These are phyloP conservation scores for Scarus forsteni DNA, from an alignment of 2,797 vertebrate species.

Conservation along the genomic window DNA sequence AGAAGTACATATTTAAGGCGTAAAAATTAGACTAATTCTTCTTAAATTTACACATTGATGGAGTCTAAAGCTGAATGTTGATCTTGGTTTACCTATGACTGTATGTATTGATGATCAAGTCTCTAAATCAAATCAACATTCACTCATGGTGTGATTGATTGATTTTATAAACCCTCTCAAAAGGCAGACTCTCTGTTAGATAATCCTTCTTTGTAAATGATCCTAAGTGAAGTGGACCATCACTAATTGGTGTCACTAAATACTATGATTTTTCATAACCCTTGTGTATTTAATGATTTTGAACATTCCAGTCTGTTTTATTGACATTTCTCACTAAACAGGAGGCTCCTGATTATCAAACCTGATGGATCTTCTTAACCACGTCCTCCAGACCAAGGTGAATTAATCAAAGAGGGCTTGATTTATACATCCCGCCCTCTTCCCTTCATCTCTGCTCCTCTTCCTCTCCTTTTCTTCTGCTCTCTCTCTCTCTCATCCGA, in stretches of 20 bases:
- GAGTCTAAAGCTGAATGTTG: too few species aligned
- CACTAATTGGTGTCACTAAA: constrained; percentile 71
- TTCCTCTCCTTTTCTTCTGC: constrained; percentile 37
- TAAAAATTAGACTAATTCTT: too few species aligned
- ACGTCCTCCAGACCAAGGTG: constrained; percentile 80
- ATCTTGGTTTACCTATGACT: too few species aligned
- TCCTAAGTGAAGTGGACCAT: constrained; percentile 64
- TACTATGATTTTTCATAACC: constrained; percentile 65
- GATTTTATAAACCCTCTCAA: constrained; percentile 35
- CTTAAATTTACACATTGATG: too few species aligned
- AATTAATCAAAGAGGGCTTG: constrained; percentile 84
- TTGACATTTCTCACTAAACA: constrained; percentile 76
- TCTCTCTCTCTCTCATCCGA: constrained; percentile 62
- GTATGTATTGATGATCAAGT: neutral
- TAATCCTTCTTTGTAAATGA: constrained; percentile 60
- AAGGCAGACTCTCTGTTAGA: constrained; percentile 38
- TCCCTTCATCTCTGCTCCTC: constrained; percentile 22
- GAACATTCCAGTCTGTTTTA: constrained; percentile 64
- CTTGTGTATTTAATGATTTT: constrained; percentile 63
- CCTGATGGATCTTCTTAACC: constrained; percentile 82
- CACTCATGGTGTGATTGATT: constrained; percentile 46
- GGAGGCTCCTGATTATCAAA: constrained; percentile 74
- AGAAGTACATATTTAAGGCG: too few species aligned
- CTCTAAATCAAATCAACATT: constrained; percentile 21
- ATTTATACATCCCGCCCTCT: constrained; percentile 71